phyloP scores from a whole-genome alignment of 2,113 vertebrate species.

The Lagopus leucura region DNA sequence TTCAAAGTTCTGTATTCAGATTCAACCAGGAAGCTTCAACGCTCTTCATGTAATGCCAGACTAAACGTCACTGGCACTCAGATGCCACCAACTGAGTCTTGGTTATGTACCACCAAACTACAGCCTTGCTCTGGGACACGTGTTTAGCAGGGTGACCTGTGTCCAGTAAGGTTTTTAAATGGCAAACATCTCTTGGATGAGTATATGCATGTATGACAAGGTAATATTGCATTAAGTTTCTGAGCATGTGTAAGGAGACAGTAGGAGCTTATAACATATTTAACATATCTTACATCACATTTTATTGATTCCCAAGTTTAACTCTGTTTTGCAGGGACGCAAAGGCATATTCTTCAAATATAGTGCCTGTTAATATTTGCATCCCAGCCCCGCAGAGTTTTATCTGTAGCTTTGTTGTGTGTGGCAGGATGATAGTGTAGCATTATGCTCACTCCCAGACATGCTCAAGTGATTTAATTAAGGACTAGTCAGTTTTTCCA shows the following conservation, averaged over 20 bases:
- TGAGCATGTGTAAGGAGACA: background rate
- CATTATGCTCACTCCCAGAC: background rate
- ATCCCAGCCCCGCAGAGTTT: background rate
- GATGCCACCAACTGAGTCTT: background rate
- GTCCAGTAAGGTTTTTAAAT: background rate
- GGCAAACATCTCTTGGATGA: background rate
- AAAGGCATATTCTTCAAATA: background rate
- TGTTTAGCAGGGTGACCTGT: background rate
- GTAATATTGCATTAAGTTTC: background rate
- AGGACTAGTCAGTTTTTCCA: background rate
- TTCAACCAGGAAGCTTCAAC: background rate
- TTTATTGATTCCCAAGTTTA: conserved; percentile 5
- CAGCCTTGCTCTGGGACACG: background rate
- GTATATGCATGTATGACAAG: background rate
- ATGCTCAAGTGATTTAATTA: background rate
- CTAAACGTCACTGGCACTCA: background rate
- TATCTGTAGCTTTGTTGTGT: background rate
- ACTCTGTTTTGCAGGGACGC: background rate
- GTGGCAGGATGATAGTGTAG: background rate
- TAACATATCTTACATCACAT: background rate
- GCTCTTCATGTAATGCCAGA: background rate
- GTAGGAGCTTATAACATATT: background rate
- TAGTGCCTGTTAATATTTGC: background rate
- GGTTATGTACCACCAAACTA: background rate
- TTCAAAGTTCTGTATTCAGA: background rate